These are phyloP conservation scores for Caenorhabditis macrosperma DNA, from an alignment of 2,888 invertebrate genomes.

Conservation along the genomic window DNA sequence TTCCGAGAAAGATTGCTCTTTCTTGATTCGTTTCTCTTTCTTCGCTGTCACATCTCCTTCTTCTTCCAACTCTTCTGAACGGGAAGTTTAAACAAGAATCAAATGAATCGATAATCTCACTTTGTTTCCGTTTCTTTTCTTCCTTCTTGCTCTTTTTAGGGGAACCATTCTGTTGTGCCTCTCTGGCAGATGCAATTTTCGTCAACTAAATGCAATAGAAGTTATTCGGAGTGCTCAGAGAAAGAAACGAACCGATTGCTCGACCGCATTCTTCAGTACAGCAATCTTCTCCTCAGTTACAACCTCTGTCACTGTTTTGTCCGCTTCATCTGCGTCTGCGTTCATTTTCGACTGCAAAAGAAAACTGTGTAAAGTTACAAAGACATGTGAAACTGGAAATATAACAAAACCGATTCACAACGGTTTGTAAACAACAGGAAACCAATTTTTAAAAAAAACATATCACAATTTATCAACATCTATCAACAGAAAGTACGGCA, in stretches of 20 bases:
- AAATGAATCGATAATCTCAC: neutral
- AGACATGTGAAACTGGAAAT: neutral
- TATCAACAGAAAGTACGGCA: neutral
- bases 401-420: neutral
- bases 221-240: neutral
- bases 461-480: conserved; percentile 4
- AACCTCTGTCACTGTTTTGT: neutral
- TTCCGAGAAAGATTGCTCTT: neutral
- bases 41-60: neutral
- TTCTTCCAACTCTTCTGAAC: conserved; percentile 8
- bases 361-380: neutral
- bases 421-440: neutral
- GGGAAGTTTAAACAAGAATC: neutral
- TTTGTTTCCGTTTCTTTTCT: conserved; percentile 16
- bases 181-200: neutral
- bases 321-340: neutral
- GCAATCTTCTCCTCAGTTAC: neutral
- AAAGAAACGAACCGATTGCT: neutral
- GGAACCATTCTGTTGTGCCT: neutral
- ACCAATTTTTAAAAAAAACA: neutral
- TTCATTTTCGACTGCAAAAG: neutral
- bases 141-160: conserved; percentile 1
- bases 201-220: neutral
- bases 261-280: neutral
- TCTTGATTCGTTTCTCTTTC: neutral